These are phyloP conservation scores for Tokudaia muenninki DNA, from an alignment of 2,797 vertebrate genomes.

Conservation along the genomic window DNA sequence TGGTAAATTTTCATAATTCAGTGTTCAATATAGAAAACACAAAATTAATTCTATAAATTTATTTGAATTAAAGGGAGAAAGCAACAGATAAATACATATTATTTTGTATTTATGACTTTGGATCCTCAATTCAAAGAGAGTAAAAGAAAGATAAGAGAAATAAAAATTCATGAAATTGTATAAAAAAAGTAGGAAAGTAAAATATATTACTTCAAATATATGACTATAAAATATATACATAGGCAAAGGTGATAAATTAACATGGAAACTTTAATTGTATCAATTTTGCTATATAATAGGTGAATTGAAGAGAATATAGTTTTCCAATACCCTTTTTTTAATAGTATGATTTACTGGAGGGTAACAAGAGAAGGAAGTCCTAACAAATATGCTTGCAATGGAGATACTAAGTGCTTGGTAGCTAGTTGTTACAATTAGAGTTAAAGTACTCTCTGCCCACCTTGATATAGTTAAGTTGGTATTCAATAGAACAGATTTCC, in stretches of 20 bases:
- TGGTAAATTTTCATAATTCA: neutral
- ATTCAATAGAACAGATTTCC: neutral
- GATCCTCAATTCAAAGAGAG: neutral
- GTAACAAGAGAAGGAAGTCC: neutral
- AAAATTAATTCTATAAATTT: slow-evolving; percentile 11
- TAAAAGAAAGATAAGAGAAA: slow-evolving; percentile 9
- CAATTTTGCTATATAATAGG: slow-evolving; percentile 7
- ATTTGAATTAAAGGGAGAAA: neutral
- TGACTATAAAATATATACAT: neutral
- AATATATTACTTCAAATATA: slow-evolving; percentile 10
- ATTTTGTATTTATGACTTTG: neutral
- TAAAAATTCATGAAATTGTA: neutral
- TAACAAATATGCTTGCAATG: neutral
- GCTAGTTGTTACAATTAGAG: neutral
- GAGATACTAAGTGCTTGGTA: neutral
- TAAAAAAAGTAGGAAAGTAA: neutral
- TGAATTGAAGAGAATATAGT: neutral
- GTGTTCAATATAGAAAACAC: neutral
- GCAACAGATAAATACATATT: neutral
- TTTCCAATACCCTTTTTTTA: slow-evolving; percentile 44
- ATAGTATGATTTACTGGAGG: neutral
- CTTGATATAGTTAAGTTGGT: neutral
- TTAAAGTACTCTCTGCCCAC: neutral
- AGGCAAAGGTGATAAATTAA: neutral
- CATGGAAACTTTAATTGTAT: neutral